Evolutionary conservation across 1,140 invertebrate species (phyloP), one percentile per base, ranked within the genome.

Genomic region (Hormaphis cornu): DNA sequence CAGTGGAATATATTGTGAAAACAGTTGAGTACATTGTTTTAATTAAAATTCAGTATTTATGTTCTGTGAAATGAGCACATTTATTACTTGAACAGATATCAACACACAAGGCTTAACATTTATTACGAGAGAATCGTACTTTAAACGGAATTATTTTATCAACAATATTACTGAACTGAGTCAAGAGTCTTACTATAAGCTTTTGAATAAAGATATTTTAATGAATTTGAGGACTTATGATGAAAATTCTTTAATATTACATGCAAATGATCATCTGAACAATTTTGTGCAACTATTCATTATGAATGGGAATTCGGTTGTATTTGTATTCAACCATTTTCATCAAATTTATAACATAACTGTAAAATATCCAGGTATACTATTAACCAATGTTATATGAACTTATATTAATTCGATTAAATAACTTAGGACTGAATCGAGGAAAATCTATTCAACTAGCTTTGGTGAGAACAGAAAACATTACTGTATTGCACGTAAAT

Each of bases 241-340:
- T 73, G 82, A 83, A 33, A 84, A 88, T 72, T 87, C 90, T 0
- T 76, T 95, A 63, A 85, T 97, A 22, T 80, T 96, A 1, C 95
- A 95, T 75, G 90, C 91, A 6, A 93, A 95, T 76, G 93, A 96
- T 80, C 89, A 95, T 78, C 80, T 93, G 42, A 95, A 95, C 74
- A 97, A 97, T 78, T 96, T 97, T 77, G 86, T 94, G 44, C 92
- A 95, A 77, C 77, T 96, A 9, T 92, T 91, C 77, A 86, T 95
- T 33, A 84, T 86, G 69, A 85, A 88, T 70, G 86, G 86, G 1
- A 85, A 80, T 73, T 76, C 80, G 81, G 82, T 94, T 6, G 84
- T 91, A 1, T 93, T 92, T 75, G 81, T 91, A 2, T 94, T 91
- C 75, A 95, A 95, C 77, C 83, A 87, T 69, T 85, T 83, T 59